phyloP scores from a whole-genome alignment of 2,888 invertebrate species.

The Diogma glabrata region DNA sequence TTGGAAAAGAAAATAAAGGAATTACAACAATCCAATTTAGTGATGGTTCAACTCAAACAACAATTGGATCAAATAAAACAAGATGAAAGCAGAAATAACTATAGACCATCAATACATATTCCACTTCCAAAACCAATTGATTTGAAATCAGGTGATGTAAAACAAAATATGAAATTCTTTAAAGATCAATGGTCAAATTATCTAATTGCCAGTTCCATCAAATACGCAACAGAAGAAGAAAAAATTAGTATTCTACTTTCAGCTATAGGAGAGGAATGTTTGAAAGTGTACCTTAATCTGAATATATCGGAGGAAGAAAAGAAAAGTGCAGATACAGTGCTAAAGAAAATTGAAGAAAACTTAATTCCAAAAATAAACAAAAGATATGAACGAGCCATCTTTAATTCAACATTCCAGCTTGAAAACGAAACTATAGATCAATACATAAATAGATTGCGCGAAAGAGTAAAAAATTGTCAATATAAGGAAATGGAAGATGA shows the following conservation, averaged over 20 bases:
- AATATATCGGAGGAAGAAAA: background rate
- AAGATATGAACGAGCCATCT: background rate
- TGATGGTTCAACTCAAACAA: too few species aligned
- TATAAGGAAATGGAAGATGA: background rate
- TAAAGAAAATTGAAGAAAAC: background rate
- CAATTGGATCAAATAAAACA: too few species aligned
- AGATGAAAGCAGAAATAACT: background rate
- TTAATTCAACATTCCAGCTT: background rate
- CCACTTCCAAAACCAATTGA: background rate
- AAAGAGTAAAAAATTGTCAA: background rate
- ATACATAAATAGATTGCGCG: background rate
- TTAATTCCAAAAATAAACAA: background rate
- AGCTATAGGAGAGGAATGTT: background rate
- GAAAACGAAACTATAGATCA: background rate
- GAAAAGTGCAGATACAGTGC: background rate
- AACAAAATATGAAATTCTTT: background rate
- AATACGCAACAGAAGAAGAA: background rate
- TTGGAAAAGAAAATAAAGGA: too few species aligned
- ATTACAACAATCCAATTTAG: too few species aligned
- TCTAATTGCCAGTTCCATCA: background rate
- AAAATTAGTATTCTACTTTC: background rate
- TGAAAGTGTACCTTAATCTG: background rate
- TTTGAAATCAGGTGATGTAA: background rate
- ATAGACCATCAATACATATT: background rate
- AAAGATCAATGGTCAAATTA: background rate